These are phyloP conservation scores for Falcaria lacertinaria DNA, from an alignment of 2,888 invertebrate species.

Conservation along the genomic window DNA sequence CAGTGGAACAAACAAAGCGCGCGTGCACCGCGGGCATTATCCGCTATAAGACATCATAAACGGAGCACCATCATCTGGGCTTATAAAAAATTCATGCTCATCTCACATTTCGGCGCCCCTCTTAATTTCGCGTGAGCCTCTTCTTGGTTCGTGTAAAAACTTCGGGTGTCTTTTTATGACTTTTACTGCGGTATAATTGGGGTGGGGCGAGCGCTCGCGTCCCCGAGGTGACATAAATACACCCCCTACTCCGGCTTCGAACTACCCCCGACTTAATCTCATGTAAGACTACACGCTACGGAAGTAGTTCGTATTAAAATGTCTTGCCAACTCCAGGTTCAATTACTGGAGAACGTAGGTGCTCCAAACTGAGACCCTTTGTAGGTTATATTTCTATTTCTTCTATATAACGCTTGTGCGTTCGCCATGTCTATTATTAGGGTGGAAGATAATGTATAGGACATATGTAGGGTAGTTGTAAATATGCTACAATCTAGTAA, in stretches of 20 bases:
- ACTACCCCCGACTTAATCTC: conserved; percentile 72
- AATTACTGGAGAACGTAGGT: conserved; percentile 30
- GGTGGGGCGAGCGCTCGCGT: conserved; percentile 74
- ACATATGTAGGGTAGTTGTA: conserved; percentile 13
- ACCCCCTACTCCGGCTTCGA: conserved; percentile 55
- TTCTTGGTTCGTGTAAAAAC: conserved; percentile 79
- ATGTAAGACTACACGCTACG: conserved; percentile 66
- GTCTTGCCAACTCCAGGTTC: conserved; percentile 46
- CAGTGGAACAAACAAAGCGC: conserved; percentile 63
- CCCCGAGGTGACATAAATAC: conserved; percentile 80
- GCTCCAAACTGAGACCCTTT: conserved; percentile 7
- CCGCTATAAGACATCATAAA: conserved; percentile 78
- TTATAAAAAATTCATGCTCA: conserved; percentile 80
- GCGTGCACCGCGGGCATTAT: conserved; percentile 73
- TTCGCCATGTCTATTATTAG: conserved; percentile 11
- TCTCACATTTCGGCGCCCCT: conserved; percentile 80
- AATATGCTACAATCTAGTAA: conserved; percentile 15
- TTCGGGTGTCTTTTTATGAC: conserved; percentile 80
- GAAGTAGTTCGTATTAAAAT: conserved; percentile 61
- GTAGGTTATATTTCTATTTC: neutral
- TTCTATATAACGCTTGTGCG: too few relatives aligned
- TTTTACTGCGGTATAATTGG: conserved; percentile 81
- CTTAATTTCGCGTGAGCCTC: conserved; percentile 78
- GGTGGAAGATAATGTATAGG: conserved; percentile 18
- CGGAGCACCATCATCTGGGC: conserved; percentile 77